Percentiles rank a stretch among this genome's conserved stretches.
phyloP scores from a whole-genome alignment of 2,888 invertebrate genomes.

The Poecilus cupreus region DNA sequence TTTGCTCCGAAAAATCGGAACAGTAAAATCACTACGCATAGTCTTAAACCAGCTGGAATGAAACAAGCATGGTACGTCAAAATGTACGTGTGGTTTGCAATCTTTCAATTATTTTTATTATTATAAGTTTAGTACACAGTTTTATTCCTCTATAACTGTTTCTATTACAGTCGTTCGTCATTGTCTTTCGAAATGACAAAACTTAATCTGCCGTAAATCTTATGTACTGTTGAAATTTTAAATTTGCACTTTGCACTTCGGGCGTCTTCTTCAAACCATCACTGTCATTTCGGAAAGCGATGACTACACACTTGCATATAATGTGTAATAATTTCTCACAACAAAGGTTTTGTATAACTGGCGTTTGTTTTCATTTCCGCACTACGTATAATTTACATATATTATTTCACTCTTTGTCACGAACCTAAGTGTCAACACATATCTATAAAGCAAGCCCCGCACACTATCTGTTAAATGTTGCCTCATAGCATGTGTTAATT shows the following conservation, averaged over 20 bases:
- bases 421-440: neutral
- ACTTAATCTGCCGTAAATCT: too few relatives aligned
- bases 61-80: constrained; percentile 70
- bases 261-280: too few relatives aligned
- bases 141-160: too few relatives aligned
- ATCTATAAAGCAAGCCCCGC: neutral
- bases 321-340: neutral
- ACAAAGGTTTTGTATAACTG: neutral
- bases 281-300: too few relatives aligned
- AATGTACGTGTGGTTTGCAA: constrained; percentile 66
- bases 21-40: constrained; percentile 65
- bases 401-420: neutral
- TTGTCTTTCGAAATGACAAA: too few relatives aligned
- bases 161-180: too few relatives aligned
- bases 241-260: too few relatives aligned
- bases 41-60: constrained; percentile 65
- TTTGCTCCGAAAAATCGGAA: constrained; percentile 67
- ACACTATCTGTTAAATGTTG: neutral
- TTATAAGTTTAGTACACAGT: too few relatives aligned
- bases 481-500: neutral
- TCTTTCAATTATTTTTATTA: neutral
- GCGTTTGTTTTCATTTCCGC: neutral
- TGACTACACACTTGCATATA: too few relatives aligned
- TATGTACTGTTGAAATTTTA: too few relatives aligned
- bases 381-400: neutral